Percentiles rank a stretch among this genome's conserved stretches.
Evolutionary conservation across 2,888 invertebrate genomes (phyloP).

Genomic region (Tachina grossa): DNA sequence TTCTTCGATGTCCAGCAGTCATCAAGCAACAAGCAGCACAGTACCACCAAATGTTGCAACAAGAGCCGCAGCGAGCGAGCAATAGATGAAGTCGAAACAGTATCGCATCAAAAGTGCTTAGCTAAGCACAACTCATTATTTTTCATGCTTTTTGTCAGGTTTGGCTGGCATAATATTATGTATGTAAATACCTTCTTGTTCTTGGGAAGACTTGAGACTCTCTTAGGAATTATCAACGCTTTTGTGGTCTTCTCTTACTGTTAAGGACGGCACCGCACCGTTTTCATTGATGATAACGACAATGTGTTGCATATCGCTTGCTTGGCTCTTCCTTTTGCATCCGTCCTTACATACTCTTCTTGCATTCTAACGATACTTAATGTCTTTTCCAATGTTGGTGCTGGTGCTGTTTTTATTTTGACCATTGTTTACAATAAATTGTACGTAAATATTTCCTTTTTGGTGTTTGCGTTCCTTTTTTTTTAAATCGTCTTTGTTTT

Average conservation of each 20-base stretch:
- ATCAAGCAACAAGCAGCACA: background rate
- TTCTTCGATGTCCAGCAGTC: constrained; percentile 26
- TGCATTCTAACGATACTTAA: constrained; percentile 39
- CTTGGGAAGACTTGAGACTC: constrained; percentile 46
- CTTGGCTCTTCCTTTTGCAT: constrained; percentile 50
- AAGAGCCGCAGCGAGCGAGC: background rate
- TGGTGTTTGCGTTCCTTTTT: background rate
- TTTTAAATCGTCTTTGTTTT: constrained; percentile 12
- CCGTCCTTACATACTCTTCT: constrained; percentile 30
- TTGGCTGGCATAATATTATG: constrained; percentile 1
- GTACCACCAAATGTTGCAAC: constrained; percentile 6
- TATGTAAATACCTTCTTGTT: constrained; percentile 14
- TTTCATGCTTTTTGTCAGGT: constrained; percentile 34
- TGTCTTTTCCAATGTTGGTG: constrained; percentile 31
- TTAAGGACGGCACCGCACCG: background rate
- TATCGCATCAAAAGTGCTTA: constrained; percentile 63
- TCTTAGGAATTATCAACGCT: constrained; percentile 52
- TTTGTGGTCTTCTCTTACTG: constrained; percentile 34
- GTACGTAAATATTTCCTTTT: constrained; percentile 51
- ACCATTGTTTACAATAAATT: constrained; percentile 53
- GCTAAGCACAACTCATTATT: constrained; percentile 68
- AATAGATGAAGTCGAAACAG: constrained; percentile 43
- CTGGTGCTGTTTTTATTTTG: constrained; percentile 55
- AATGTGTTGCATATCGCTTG: constrained; percentile 23
- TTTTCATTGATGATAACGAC: constrained; percentile 50